Conservation (phyloP, 2,888 invertebrate genomes). For the Xestia c-nigrum region DNA sequence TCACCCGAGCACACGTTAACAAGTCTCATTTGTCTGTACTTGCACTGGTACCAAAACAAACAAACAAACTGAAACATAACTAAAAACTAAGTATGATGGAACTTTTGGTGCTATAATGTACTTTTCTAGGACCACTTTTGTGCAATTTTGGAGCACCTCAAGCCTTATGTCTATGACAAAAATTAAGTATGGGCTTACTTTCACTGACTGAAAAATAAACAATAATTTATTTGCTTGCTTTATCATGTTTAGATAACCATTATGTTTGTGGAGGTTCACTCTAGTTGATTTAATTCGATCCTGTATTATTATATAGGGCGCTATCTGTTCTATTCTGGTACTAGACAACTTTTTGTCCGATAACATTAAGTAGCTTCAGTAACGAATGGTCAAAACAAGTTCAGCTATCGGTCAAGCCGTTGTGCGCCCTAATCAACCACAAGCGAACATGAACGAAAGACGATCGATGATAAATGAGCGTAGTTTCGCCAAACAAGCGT, state of each 20-base stretch:
- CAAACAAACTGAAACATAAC: background rate
- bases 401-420: background rate
- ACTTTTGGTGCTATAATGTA: no score
- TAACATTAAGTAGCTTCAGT: background rate
- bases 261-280: background rate
- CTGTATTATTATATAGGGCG: no score
- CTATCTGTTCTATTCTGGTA: background rate
- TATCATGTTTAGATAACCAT: background rate
- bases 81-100: background rate
- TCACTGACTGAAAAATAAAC: no score
- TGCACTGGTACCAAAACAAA: background rate
- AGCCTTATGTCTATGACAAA: background rate
- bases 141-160: background rate
- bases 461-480: constrained; percentile 41
- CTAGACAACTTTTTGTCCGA: no score
- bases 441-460: background rate
- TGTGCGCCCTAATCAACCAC: background rate
- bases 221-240: no score
- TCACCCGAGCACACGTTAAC: background rate
- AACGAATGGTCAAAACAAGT: constrained; percentile 20
- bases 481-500: constrained; percentile 25
- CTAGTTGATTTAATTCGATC: background rate
- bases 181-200: background rate
- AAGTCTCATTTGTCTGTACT: no score
- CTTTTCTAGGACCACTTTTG: no score